Base-by-base conservation (phyloP, 2,888 invertebrate species). In the Cacoxenus indagator region DNA sequence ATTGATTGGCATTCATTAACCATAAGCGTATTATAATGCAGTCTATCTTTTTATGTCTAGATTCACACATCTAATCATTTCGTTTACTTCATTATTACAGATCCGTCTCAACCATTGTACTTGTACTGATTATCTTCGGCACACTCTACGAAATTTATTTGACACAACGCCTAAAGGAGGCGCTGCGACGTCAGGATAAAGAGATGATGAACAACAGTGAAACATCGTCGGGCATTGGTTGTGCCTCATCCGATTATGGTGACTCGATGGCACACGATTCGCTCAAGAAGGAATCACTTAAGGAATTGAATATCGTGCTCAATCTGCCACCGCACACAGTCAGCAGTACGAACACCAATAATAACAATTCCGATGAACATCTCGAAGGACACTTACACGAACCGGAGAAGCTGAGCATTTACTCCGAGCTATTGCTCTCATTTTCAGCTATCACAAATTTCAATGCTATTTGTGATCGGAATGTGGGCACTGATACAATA, bases 401-500 rank as follows among this genome's bases (percentile, higher is more conserved):
- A 55, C 90, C 90, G n/a, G 85, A 87, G 57, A 87, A 88, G 72
- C 77, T 87, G n/a, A 84, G 86, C 81, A 77, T 88, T 65, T 86
- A 83, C 69, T 85, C 87, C 1, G 92, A 94, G 82, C 88, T 95
- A 68, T 87, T 95, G 75, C 90, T 95, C 9, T 94, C 95, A 72
- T 95, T 95, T 88, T 94, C 95, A 19, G 90, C 93, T 76, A 91
- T 92, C 77, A 93, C 94, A 74, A 95, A 95, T 83, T 90, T 94
- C 78, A 93, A 93, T 87, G 93, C 94, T 82, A 92, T 95, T 83
- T 93, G 93, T 84, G 94, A 95, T 85, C 92, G 94, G 78, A 90
- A 92, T 3, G 94, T 95, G 57, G 93, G 95, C 9, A 90, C 92
- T n/a, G 94, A 94, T 85, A 95, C 94, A 0, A 91, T 95, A 72